phyloP scores from a whole-genome alignment of 2,113 vertebrate genomes.

The Pachycephala philippinensis region DNA sequence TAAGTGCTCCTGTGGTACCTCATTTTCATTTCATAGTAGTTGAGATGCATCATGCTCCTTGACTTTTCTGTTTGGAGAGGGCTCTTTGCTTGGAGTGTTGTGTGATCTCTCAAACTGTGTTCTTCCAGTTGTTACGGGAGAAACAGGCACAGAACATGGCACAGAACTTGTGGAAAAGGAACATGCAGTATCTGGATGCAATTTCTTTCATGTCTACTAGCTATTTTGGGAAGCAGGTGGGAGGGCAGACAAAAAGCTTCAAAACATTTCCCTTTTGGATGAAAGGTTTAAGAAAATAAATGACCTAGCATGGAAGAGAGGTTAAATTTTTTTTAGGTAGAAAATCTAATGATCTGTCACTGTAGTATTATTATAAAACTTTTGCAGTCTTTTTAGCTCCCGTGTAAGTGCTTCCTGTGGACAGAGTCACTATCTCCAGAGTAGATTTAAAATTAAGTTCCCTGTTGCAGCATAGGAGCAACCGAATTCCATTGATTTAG shows the following conservation, averaged over 20 bases:
- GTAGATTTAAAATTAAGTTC: background rate
- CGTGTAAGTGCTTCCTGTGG: background rate
- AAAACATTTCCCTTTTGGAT: background rate
- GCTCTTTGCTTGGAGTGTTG: background rate
- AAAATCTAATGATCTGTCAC: background rate
- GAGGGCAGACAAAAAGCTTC: background rate
- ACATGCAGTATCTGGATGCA: background rate
- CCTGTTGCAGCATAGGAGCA: background rate
- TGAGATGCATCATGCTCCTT: background rate
- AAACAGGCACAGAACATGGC: background rate
- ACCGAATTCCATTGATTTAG: background rate
- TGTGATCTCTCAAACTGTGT: background rate
- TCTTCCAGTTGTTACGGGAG: background rate
- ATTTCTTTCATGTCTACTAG: background rate
- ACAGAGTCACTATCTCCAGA: background rate
- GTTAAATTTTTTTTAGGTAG: background rate
- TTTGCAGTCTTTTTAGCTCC: background rate
- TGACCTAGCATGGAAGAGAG: background rate
- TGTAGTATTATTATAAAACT: background rate
- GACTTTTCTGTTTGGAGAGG: background rate
- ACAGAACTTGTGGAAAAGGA: background rate
- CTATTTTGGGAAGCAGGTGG: accelerated
- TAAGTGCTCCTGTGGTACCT: background rate
- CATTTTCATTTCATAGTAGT: background rate
- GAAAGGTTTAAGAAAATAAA: background rate